Evolutionary conservation across 2,797 vertebrate species (phyloP), one percentile per base, ranked within the genome.

Genomic region (Dromococcyx pavoninus): DNA sequence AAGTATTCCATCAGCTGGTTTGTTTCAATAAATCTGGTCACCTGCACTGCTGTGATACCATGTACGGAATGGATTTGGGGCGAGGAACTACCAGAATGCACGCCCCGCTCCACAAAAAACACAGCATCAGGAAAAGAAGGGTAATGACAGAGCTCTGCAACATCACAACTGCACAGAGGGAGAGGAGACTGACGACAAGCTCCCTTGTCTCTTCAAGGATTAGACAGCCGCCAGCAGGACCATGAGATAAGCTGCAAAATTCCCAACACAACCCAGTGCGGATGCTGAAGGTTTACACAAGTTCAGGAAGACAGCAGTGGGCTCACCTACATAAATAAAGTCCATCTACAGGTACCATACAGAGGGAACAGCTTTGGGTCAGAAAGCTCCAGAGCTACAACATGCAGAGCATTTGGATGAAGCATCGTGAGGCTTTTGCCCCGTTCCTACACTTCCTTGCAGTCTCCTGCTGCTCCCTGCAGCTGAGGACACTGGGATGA

Each of bases 401-500:
- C 66, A 39, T 2, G 1, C 27, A 51, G 44, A 85, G 25, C 23
- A 37, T 17, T 33, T 1, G 3, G n/a, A 62, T 11, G 44, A 74
- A 86, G 7, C 5, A 60, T 12, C 53, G 53, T 35, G 5, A 50
- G 11, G 7, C 13, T 65, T 81, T 43, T 57, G 41, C 37, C 33
- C 69, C 69, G 32, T 33, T 80, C 46, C 54, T 64, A 10, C 21
- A 50, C 46, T 41, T 66, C 60, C 64, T 28, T 6, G n/a, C 30
- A 62, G 35, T 24, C 27, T 66, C 24, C 51, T 30, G 30, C 64
- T 82, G 39, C n/a, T 39, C 39, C 57, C 56, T 57, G 33, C 48
- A 37, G 28, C 2, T 0, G 0, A 1, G 9, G 25, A 39, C 15
- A 24, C 61, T 7, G n/a, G 44, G 28, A 30, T 80, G n/a, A 81